Percentiles rank a stretch among this genome's conserved stretches.
These are phyloP conservation scores for Protomyctophum bolini DNA, from an alignment of 2,113 vertebrate genomes.

Conservation along the genomic window DNA sequence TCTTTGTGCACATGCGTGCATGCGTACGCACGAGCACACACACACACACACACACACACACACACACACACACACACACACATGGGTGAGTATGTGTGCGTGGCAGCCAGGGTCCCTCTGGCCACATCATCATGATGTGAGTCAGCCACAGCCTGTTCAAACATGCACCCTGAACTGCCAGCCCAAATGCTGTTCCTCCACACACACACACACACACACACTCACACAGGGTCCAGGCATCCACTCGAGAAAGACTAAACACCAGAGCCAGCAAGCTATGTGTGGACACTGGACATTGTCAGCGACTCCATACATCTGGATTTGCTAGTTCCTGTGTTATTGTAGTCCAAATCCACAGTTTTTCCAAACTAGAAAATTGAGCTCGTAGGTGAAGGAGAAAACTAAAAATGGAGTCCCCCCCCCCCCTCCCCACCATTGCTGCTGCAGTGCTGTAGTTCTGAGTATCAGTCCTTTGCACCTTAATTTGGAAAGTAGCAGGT, in stretches of 20 bases:
- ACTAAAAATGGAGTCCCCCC: conserved; percentile 27
- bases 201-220: conserved; percentile 25
- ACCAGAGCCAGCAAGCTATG: conserved; percentile 32
- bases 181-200: conserved; percentile 59
- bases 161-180: conserved; percentile 75
- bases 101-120: conserved; percentile 70
- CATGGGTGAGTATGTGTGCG: conserved; percentile 34
- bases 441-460: conserved; percentile 44
- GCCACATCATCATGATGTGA: conserved; percentile 75
- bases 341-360: conserved; percentile 27
- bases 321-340: conserved; percentile 33
- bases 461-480: conserved; percentile 73
- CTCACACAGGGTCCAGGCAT: conserved; percentile 54
- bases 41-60: conserved; percentile 26
- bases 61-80: conserved; percentile 46
- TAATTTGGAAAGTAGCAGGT: conserved; percentile 69
- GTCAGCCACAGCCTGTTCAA: conserved; percentile 76
- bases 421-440: conserved; percentile 20
- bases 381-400: conserved; percentile 39
- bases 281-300: conserved; percentile 28
- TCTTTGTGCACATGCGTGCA: conserved; percentile 56
- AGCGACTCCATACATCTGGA: conserved; percentile 37
- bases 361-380: conserved; percentile 32
- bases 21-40: conserved; percentile 22
- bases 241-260: conserved; percentile 35